Evolutionary conservation across 2,797 vertebrate species (phyloP).

Genomic region (Lepilemur ruficaudatus): DNA sequence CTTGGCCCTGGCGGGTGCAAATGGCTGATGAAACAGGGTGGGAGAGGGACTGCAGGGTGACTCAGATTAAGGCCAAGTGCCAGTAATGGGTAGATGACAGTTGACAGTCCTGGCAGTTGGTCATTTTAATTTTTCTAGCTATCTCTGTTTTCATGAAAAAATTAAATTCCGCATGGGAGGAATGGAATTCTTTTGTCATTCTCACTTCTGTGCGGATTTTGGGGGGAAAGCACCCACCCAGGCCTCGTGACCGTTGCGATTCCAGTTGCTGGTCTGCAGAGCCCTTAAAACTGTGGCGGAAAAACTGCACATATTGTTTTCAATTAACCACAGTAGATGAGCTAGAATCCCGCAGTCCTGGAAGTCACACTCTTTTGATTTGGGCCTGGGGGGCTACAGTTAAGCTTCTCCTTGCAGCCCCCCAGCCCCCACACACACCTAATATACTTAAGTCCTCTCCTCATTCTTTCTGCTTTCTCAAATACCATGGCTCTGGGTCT

Average conservation of each 20-base stretch:
- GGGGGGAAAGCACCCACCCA: fast-evolving
- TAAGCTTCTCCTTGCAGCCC: background rate
- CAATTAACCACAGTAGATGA: background rate
- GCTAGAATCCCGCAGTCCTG: fast-evolving
- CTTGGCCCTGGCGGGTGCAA: background rate
- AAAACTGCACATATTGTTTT: background rate
- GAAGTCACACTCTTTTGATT: background rate
- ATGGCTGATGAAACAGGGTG: fast-evolving
- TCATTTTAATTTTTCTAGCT: background rate
- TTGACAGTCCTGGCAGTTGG: background rate
- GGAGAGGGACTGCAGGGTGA: fast-evolving
- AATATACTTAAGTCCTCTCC: fast-evolving
- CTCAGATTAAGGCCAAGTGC: background rate
- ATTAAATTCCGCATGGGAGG: background rate
- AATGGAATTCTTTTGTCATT: background rate
- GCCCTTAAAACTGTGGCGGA: background rate
- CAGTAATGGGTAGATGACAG: fast-evolving
- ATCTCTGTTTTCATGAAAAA: background rate
- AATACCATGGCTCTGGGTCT: background rate
- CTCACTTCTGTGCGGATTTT: background rate
- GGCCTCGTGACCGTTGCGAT: background rate
- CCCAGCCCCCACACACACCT: too few relatives aligned
- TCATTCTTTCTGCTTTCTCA: background rate
- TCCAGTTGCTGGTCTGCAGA: background rate
- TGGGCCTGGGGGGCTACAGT: too few relatives aligned